Percentiles rank a stretch among this genome's conserved stretches.
Conservation (phyloP, 2,113 vertebrate genomes). For the Dasypus novemcinctus region DNA sequence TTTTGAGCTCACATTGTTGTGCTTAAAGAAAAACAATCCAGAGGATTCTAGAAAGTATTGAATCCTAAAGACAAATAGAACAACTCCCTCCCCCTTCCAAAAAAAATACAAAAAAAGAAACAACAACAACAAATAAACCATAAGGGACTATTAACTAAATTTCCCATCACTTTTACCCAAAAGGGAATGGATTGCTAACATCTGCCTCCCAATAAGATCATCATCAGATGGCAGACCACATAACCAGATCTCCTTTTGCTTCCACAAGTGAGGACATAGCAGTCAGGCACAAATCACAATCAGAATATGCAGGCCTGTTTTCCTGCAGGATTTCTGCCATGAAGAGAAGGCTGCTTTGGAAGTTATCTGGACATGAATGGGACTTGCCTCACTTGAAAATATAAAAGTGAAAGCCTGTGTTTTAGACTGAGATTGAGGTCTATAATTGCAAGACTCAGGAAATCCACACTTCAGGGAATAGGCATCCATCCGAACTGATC, state of each 20-base stretch:
- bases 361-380: background rate
- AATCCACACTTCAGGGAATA: too few species aligned
- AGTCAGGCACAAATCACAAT: background rate
- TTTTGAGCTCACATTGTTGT: background rate
- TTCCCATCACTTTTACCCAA: background rate
- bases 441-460: background rate
- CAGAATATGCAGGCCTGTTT: background rate
- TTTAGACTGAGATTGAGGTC: background rate
- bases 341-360: background rate
- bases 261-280: background rate
- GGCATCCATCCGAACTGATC: background rate
- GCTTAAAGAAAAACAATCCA: background rate
- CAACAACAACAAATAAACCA: background rate
- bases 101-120: too few species aligned
- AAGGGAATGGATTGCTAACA: background rate
- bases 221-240: background rate
- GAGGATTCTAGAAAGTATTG: background rate
- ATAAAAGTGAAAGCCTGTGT: background rate
- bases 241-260: background rate
- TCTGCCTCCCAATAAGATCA: background rate
- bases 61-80: background rate
- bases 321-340: background rate
- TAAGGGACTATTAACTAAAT: background rate
- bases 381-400: too few species aligned
- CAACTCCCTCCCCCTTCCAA: too few species aligned